A percentile compares a stretch with the other conserved stretches of the same genome.
Conservation (phyloP, 2,888 invertebrate genomes). For the Cepaea hortensis region DNA sequence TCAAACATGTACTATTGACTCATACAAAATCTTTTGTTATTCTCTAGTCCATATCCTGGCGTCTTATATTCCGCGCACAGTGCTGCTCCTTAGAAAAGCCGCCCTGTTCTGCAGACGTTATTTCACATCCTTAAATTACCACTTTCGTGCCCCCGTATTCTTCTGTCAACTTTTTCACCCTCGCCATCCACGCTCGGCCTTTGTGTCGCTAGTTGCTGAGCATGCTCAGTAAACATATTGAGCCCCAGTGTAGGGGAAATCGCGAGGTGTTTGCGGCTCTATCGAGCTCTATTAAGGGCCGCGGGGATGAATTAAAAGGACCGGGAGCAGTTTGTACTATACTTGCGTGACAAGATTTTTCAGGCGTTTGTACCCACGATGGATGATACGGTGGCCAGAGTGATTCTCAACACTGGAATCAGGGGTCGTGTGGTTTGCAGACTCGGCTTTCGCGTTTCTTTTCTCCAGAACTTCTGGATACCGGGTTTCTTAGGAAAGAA, state of each 20-base stretch:
- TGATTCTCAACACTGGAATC: not conserved
- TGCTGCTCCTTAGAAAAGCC: not conserved
- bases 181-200: conserved; percentile 29
- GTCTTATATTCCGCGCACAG: not conserved
- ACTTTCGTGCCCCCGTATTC: not conserved
- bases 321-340: conserved; percentile 36
- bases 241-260: conserved; percentile 15
- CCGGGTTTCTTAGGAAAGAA: too few species aligned
- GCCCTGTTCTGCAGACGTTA: not conserved
- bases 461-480: too few species aligned
- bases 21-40: not conserved
- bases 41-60: not conserved
- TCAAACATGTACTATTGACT: not conserved
- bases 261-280: conserved; percentile 34
- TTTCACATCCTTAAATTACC: conserved; percentile 32
- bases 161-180: conserved; percentile 28
- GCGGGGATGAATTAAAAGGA: conserved; percentile 21
- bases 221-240: conserved; percentile 44
- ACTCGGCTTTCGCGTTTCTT: too few species aligned
- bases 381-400: not conserved
- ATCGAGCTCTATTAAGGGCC: conserved; percentile 33
- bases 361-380: not conserved
- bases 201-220: conserved; percentile 9
- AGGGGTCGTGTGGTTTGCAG: not conserved
- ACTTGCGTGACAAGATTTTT: conserved; percentile 26